phyloP scores from a whole-genome alignment of 2,888 invertebrate species.

The Podotricha telesiphe region DNA sequence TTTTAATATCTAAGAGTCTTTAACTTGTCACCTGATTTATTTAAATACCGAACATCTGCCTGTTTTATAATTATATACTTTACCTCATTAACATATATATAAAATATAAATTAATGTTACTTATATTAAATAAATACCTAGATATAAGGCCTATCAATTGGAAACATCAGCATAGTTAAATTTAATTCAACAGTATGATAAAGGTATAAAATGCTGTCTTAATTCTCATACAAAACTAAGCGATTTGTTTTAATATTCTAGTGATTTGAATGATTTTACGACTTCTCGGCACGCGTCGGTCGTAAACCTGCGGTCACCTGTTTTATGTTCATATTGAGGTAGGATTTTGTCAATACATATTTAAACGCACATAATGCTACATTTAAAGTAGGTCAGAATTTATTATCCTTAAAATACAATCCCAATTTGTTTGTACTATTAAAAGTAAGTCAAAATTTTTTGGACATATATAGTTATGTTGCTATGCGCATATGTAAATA shows the following conservation, averaged over 20 bases:
- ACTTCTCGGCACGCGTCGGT: constrained; percentile 66
- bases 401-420: constrained; percentile 1
- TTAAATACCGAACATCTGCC: neutral
- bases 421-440: neutral
- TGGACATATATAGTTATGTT: neutral
- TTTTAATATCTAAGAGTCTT: neutral
- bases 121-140: no score
- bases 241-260: constrained; percentile 42
- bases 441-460: neutral
- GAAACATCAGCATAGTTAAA: no score
- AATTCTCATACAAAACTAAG: constrained; percentile 39
- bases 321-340: constrained; percentile 51
- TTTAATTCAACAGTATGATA: neutral
- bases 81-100: neutral
- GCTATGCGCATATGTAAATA: neutral
- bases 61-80: neutral
- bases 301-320: constrained; percentile 81
- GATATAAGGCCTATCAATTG: no score
- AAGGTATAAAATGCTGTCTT: constrained; percentile 20
- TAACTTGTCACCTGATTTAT: neutral
- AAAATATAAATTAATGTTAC: no score
- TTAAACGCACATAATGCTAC: constrained; percentile 27
- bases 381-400: constrained; percentile 17
- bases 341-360: constrained; percentile 35
- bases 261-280: constrained; percentile 52